phyloP scores from a whole-genome alignment of 2,113 vertebrate genomes.

The Asarcornis scutulata region DNA sequence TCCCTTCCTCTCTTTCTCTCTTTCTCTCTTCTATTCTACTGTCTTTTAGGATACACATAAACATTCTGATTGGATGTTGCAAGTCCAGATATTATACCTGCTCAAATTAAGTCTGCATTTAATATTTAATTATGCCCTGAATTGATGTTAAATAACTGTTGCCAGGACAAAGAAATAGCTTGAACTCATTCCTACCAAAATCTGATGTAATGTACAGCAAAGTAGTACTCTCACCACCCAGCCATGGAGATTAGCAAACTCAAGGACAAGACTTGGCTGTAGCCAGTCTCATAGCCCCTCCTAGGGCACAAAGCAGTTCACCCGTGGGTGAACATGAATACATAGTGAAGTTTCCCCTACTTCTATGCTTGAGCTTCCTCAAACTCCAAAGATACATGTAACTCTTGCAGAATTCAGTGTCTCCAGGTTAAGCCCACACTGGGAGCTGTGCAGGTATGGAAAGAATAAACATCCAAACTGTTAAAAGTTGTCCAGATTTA shows the following conservation, averaged over 20 bases:
- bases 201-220: rapidly evolving
- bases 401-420: background rate
- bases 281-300: background rate
- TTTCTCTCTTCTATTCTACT: background rate
- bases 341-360: background rate
- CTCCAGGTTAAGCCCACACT: background rate
- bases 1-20: background rate
- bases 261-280: background rate
- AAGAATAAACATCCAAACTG: background rate
- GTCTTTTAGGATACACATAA: background rate
- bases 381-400: background rate
- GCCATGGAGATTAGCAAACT: background rate
- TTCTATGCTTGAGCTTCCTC: background rate
- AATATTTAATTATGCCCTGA: background rate
- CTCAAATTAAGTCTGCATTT: background rate
- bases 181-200: background rate
- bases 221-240: rapidly evolving
- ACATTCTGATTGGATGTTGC: background rate
- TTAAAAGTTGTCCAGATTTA: background rate
- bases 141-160: background rate
- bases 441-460: background rate
- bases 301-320: background rate
- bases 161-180: background rate
- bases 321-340: background rate
- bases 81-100: background rate